Evolutionary conservation across 2,888 invertebrate genomes (phyloP).

Genomic region (Campopleginae sp.): DNA sequence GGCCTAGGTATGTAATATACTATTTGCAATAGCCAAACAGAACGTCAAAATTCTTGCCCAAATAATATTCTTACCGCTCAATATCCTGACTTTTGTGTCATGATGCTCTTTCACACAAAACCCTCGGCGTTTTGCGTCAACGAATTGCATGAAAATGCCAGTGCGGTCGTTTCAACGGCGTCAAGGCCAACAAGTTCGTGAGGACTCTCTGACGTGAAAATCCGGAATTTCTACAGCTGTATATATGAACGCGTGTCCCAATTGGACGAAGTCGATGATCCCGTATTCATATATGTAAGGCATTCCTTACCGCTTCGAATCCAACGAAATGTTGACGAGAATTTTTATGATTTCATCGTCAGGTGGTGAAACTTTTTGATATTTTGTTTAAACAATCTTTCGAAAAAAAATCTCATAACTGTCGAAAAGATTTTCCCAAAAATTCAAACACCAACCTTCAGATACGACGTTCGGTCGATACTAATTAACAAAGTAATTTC

Average conservation of each 20-base stretch:
- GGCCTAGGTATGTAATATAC: too few relatives aligned
- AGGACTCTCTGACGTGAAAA: constrained; percentile 48
- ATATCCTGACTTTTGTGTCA: not conserved
- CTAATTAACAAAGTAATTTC: not conserved
- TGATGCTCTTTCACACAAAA: not conserved
- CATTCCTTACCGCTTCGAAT: not conserved
- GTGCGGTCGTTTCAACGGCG: constrained; percentile 35
- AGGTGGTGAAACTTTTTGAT: not conserved
- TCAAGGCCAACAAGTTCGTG: constrained; percentile 65
- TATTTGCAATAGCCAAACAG: too few relatives aligned
- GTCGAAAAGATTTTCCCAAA: not conserved
- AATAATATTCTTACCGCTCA: not conserved
- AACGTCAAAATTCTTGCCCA: not conserved
- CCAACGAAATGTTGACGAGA: not conserved
- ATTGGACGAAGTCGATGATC: constrained; percentile 44
- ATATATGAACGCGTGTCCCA: constrained; percentile 52
- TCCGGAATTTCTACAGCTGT: constrained; percentile 34
- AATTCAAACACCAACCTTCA: not conserved
- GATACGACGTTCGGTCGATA: not conserved
- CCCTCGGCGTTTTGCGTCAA: not conserved
- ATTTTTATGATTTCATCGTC: not conserved
- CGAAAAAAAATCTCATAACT: not conserved
- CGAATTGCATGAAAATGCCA: constrained; percentile 35
- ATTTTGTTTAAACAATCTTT: not conserved
- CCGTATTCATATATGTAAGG: not conserved